Percentiles rank a stretch among this genome's conserved stretches.
phyloP scores from a whole-genome alignment of 2,113 vertebrate genomes.

The Talpa occidentalis region DNA sequence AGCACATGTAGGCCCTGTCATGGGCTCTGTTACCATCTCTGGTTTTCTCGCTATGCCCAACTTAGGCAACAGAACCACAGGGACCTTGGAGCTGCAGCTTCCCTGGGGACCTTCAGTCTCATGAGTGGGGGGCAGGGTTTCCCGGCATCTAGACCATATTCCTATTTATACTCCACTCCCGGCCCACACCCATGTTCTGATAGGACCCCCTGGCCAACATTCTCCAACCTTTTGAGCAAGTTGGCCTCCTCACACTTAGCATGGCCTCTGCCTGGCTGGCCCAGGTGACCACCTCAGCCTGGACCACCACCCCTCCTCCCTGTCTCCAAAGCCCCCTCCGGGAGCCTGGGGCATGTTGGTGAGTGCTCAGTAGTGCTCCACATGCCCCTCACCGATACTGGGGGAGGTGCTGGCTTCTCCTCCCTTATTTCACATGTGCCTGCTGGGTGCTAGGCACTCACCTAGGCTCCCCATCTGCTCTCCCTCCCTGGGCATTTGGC shows the following conservation, averaged over 20 bases:
- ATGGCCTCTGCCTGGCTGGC: background rate
- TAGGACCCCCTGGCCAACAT: background rate
- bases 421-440: background rate
- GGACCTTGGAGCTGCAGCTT: background rate
- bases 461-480: background rate
- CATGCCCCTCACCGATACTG: background rate
- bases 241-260: background rate
- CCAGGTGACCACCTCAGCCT: background rate
- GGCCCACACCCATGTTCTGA: background rate
- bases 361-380: background rate
- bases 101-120: conserved; percentile 43
- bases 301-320: background rate
- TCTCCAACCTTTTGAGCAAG: background rate
- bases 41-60: conserved; percentile 18
- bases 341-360: background rate
- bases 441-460: fast-evolving
- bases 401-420: background rate
- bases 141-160: background rate
- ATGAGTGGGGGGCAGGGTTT: background rate
- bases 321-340: background rate
- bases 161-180: conserved; percentile 62
- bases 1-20: too few species aligned
- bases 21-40: background rate
- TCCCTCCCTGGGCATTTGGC: background rate
- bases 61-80: conserved; percentile 16